Evolutionary conservation across 2,797 vertebrate species (phyloP), one percentile per base, ranked within the genome.

Genomic region (Knipowitschia caucasica): DNA sequence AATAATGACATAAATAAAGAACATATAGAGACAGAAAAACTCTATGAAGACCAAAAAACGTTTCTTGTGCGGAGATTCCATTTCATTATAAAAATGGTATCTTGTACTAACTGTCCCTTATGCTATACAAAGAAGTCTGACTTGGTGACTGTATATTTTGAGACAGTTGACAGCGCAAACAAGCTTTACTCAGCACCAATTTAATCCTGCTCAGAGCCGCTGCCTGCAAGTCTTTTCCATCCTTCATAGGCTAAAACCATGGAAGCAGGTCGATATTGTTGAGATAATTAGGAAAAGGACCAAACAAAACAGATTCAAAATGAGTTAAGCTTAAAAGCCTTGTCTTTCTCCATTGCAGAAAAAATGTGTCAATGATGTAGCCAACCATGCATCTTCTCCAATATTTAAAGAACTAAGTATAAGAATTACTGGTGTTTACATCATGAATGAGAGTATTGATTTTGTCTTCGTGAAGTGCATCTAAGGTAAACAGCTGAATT

Each of bases 201-300:
- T 77, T 81, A 84, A 81, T 85, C 70, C 78, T 56, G 56, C 68
- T 73, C 71, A 81, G 68, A 81, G 80, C 73, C 73, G 68, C 73
- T 71, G 69, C 78, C 73, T 79, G 59, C 50, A 58, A 68, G 62
- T n/a, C 53, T 52, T 72, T 73, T 73, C 72, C 67, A 68, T 73
- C 56, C 69, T 71, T 69, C 66, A 73, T 20, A 11, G 61, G 55
- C 49, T 73, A 69, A 73, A 71, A 63, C 56, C 65, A 64, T 40
- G 68, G 67, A 64, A 71, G 75, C 78, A 75, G 66, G 76, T 73
- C 34, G 20, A 74, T 77, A 62, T 47, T 68, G 56, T 64, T 67
- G 46, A 59, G 59, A 65, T 67, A 57, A 74, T 82, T 79, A 81
- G 61, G 60, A 67, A 67, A 78, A 64, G 66, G 43, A 38, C 75